These are phyloP conservation scores for Nettapus auritus DNA, from an alignment of 2,113 vertebrate species.

Conservation along the genomic window DNA sequence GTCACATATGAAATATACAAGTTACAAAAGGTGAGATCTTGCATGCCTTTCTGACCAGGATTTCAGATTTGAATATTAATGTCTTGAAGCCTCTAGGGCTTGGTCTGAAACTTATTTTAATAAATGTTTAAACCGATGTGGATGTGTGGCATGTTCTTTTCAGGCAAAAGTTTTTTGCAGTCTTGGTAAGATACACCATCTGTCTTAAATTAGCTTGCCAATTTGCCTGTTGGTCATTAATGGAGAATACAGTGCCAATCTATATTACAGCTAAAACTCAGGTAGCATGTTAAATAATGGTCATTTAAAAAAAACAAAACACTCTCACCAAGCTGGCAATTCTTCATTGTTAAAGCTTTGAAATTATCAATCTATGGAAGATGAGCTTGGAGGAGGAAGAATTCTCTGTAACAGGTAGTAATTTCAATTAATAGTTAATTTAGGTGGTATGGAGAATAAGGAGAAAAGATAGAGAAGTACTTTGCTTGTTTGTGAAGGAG, in stretches of 20 bases:
- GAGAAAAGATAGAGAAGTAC: background rate
- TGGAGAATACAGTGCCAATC: background rate
- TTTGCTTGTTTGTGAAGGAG: background rate
- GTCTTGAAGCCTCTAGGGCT: background rate
- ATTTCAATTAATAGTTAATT: background rate
- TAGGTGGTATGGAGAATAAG: background rate
- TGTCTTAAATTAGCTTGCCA: background rate
- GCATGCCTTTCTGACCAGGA: background rate
- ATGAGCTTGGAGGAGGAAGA: background rate
- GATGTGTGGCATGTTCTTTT: background rate
- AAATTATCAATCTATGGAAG: background rate
- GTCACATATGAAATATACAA: background rate
- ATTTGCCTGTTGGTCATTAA: background rate
- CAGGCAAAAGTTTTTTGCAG: background rate
- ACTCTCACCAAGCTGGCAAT: background rate
- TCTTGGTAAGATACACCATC: background rate
- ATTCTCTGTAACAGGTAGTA: slow-evolving; percentile 51
- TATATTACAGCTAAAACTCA: background rate
- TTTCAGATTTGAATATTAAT: background rate
- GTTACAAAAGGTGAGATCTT: background rate
- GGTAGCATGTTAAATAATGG: background rate
- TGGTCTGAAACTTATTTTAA: background rate
- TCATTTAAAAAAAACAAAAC: background rate
- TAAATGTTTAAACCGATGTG: background rate
- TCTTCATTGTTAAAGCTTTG: background rate